Conservation (phyloP, 2,113 vertebrate genomes). For the Lathamus discolor region DNA sequence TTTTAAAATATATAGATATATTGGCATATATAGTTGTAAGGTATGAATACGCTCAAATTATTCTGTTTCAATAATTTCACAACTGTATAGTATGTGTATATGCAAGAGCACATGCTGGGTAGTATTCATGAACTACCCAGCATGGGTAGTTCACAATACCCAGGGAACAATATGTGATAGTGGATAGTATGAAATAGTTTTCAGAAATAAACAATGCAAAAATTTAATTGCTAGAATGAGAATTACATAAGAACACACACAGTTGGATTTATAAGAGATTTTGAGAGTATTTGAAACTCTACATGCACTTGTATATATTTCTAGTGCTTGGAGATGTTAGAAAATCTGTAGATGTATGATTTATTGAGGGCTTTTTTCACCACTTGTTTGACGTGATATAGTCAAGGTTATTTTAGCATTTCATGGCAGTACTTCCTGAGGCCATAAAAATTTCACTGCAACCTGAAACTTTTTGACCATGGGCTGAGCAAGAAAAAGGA, state of each 20-base stretch:
- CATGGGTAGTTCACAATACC: not conserved
- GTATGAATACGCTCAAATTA: slow-evolving; percentile 16
- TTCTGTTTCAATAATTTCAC: slow-evolving; percentile 17
- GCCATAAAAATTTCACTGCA: slow-evolving; percentile 27
- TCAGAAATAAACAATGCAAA: slow-evolving; percentile 25
- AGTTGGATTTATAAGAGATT: not conserved
- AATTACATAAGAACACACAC: slow-evolving; percentile 12
- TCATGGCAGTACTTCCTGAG: slow-evolving; percentile 30
- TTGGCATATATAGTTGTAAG: slow-evolving; percentile 58
- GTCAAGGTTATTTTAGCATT: slow-evolving; percentile 34
- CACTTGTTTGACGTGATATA: slow-evolving; percentile 10
- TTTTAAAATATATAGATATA: slow-evolving; percentile 60
- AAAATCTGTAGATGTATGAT: slow-evolving; percentile 28
- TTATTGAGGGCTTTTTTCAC: not conserved
- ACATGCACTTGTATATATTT: not conserved
- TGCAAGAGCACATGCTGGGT: not conserved
- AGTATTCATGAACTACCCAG: not conserved
- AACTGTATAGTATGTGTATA: not conserved
- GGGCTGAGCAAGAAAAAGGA: not conserved
- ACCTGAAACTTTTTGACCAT: slow-evolving; percentile 6
- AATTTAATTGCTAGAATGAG: slow-evolving; percentile 6
- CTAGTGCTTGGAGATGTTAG: not conserved
- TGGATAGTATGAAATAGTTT: slow-evolving; percentile 20
- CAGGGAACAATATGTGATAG: not conserved
- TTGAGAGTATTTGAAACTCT: not conserved